A percentile compares a stretch with the other conserved stretches of the same genome.
phyloP scores from a whole-genome alignment of 2,797 vertebrate genomes.

The Zalophus californianus region DNA sequence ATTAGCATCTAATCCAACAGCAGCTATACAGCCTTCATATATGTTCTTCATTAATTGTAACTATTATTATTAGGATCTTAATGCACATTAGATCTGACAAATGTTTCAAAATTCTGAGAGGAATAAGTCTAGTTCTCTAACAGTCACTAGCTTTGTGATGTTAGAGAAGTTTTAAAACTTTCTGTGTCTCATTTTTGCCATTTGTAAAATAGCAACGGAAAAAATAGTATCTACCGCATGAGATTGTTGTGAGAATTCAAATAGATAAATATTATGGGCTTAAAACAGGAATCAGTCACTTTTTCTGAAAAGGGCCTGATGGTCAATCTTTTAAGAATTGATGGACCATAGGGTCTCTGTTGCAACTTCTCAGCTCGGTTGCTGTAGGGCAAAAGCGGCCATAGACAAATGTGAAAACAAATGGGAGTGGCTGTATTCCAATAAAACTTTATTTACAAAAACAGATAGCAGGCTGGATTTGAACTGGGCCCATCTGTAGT shows the following conservation, averaged over 20 bases:
- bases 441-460: constrained; percentile 16
- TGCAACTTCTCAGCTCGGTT: background rate
- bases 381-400: background rate
- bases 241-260: background rate
- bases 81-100: background rate
- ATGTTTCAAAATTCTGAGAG: constrained; percentile 22
- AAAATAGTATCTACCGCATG: background rate
- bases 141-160: background rate
- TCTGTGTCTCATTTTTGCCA: background rate
- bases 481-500: background rate
- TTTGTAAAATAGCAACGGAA: background rate
- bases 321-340: background rate
- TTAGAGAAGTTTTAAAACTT: background rate
- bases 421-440: background rate
- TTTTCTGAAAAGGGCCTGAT: background rate
- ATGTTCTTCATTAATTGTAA: background rate
- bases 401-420: background rate
- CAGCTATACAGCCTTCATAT: background rate
- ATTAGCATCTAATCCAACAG: background rate
- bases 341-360: background rate
- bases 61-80: background rate
- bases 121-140: background rate
- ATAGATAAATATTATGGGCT: background rate
- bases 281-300: background rate
- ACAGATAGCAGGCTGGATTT: background rate